Base-by-base conservation (phyloP, 2,113 vertebrate genomes). In the Oncorhynchus nerka region DNA sequence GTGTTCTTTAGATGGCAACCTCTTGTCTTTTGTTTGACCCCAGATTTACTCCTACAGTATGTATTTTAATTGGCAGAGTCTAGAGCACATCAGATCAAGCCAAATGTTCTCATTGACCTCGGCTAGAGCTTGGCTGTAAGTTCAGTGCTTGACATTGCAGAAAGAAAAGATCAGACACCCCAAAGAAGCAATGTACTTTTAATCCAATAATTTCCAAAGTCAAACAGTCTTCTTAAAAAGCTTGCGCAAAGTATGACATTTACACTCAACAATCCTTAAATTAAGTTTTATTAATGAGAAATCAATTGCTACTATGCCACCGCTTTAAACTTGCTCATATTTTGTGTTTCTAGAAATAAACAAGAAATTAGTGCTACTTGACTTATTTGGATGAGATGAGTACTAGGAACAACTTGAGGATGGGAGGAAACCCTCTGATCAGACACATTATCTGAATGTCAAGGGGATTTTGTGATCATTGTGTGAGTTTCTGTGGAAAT, bases 21-120 rank as follows among this genome's bases (percentile, higher is more conserved):
- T 39, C 11, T 48, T 68, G 57, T 76, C 61, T 78, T 70, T 72
- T n/a, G 49, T 75, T 69, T 83, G 75, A 87, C 74, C 74, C 59
- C 22, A 73, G 79, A 81, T 90, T 88, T 84, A 90, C 72, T 83
- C 55, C 39, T 22, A 34, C 34, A 34, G 6, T 34, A 32, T 32
- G 24, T 30, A 64, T 74, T 75, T 75, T 82, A 83, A 81, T 83
- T 81, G 1, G 74, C 77, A 88, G 78, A 81, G 86, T 81, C 84
- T 73, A 79, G 65, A 68, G 75, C 71, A 65, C 28, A 28, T 64
- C 70, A 68, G 70, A 71, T 79, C 78, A 81, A 81, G 72, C 79
- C 71, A 78, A 75, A 78, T 75, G 71, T 82, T 84, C 81, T 70
- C 34, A 62, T 19, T 87, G 83, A 84, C 83, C 83, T 78, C 59